A percentile compares a stretch with the other conserved stretches of the same genome.
These are phyloP conservation scores for Cheilinus undulatus DNA, from an alignment of 2,113 vertebrate species.

Conservation along the genomic window DNA sequence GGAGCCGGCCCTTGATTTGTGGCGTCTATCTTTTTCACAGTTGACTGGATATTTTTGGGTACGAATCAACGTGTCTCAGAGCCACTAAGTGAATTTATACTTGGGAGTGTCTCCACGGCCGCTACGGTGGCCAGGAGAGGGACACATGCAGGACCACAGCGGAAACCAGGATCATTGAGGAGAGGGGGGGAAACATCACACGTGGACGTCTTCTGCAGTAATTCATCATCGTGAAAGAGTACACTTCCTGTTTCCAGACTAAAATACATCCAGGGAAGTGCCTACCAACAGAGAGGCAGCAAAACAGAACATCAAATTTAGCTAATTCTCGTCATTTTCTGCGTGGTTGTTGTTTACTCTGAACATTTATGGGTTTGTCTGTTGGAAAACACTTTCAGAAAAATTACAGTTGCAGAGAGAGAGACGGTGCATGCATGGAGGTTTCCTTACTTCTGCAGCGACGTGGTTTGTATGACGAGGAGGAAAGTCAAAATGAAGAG, in stretches of 20 bases:
- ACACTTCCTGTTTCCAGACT: constrained; percentile 54
- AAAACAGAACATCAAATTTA: constrained; percentile 24
- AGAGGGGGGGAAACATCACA: constrained; percentile 31
- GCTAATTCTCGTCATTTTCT: too few relatives aligned
- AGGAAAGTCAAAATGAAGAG: too few relatives aligned
- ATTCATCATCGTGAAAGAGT: constrained; percentile 69
- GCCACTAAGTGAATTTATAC: constrained; percentile 67
- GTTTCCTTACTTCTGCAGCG: too few relatives aligned
- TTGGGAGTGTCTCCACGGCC: constrained; percentile 63
- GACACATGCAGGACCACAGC: constrained; percentile 57
- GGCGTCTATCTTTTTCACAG: constrained; percentile 72
- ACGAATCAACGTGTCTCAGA: constrained; percentile 69
- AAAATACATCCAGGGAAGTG: constrained; percentile 47
- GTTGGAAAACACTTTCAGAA: too few relatives aligned
- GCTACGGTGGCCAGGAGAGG: constrained; percentile 58
- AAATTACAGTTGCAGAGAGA: too few relatives aligned
- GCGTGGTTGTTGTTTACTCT: too few relatives aligned
- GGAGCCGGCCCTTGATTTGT: constrained; percentile 63
- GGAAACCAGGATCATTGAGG: constrained; percentile 70
- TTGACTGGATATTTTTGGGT: constrained; percentile 67
- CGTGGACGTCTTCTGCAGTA: constrained; percentile 59
- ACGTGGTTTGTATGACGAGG: too few relatives aligned
- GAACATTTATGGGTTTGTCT: too few relatives aligned
- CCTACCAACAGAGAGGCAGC: constrained; percentile 13
- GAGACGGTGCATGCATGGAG: too few relatives aligned